These are phyloP conservation scores for Ceuthmochares aereus DNA, from an alignment of 2,113 vertebrate genomes.

Conservation along the genomic window DNA sequence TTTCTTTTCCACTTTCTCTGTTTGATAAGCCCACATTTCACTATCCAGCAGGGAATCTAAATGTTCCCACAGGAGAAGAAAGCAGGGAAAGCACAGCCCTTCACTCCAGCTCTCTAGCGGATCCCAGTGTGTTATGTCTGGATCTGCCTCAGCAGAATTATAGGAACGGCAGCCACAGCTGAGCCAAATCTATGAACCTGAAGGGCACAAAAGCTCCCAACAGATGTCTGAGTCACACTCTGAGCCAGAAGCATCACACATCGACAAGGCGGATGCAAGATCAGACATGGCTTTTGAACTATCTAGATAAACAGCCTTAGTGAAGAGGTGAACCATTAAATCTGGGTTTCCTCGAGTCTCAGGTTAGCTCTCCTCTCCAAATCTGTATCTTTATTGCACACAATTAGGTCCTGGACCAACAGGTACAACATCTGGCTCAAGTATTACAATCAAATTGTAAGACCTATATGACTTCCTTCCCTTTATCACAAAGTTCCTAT, in stretches of 20 bases:
- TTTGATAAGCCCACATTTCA: neutral
- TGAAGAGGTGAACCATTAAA: neutral
- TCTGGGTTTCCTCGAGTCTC: neutral
- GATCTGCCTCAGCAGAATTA: neutral
- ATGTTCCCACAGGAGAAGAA: neutral
- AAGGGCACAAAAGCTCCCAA: neutral
- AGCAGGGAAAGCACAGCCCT: neutral
- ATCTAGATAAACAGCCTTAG: neutral
- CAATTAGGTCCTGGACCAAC: neutral
- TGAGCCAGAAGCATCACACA: neutral
- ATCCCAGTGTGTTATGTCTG: neutral
- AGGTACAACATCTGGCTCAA: neutral
- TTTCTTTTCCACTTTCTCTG: neutral
- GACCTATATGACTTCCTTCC: neutral
- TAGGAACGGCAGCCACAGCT: neutral
- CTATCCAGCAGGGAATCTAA: neutral
- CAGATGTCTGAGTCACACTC: neutral
- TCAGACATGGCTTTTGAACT: neutral
- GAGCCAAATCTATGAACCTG: neutral
- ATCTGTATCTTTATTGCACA: neutral
- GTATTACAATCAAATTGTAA: neutral
- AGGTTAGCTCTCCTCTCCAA: neutral
- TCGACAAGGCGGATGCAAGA: neutral
- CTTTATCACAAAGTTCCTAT: neutral
- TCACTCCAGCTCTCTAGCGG: neutral